Evolutionary conservation across 2,888 invertebrate species (phyloP).

Genomic region (Melanostoma mellinum): DNA sequence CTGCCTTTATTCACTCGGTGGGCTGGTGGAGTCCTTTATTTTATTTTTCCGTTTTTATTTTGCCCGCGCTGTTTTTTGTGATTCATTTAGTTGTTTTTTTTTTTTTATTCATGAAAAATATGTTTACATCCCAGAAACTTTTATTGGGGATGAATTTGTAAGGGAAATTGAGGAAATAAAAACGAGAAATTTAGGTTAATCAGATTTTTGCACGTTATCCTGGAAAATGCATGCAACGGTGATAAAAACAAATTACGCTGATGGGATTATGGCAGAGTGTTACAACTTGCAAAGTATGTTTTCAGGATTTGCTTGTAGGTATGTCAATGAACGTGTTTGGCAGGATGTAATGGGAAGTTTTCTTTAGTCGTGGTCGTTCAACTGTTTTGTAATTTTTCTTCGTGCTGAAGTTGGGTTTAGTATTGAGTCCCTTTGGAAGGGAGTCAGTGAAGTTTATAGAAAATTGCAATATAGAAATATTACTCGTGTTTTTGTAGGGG

Average conservation of each 20-base stretch:
- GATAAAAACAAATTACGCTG: conserved; percentile 58
- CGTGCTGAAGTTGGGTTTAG: no score
- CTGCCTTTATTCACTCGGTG: conserved; percentile 7
- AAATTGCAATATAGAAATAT: no score
- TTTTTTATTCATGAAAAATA: conserved; percentile 62
- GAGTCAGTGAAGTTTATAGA: no score
- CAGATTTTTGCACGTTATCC: conserved; percentile 68
- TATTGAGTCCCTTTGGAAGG: no score
- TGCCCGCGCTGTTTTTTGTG: conserved; percentile 26
- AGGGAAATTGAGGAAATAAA: conserved; percentile 58
- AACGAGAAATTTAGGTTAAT: conserved; percentile 69
- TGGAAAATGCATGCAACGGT: conserved; percentile 44
- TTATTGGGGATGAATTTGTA: conserved; percentile 56
- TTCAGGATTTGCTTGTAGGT: neutral
- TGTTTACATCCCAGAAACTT: conserved; percentile 62
- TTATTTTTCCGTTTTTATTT: neutral
- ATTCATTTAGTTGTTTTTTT: conserved; percentile 63
- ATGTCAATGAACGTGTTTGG: neutral
- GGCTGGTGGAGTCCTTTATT: conserved; percentile 13
- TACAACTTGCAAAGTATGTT: conserved; percentile 4
- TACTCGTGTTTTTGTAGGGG: no score
- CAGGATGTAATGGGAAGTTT: neutral
- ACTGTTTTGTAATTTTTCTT: neutral
- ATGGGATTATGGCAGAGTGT: conserved; percentile 57
- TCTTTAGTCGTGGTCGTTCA: neutral